These are phyloP conservation scores for Polypedilum vanderplanki DNA, from an alignment of 1,140 invertebrate species.

Conservation along the genomic window DNA sequence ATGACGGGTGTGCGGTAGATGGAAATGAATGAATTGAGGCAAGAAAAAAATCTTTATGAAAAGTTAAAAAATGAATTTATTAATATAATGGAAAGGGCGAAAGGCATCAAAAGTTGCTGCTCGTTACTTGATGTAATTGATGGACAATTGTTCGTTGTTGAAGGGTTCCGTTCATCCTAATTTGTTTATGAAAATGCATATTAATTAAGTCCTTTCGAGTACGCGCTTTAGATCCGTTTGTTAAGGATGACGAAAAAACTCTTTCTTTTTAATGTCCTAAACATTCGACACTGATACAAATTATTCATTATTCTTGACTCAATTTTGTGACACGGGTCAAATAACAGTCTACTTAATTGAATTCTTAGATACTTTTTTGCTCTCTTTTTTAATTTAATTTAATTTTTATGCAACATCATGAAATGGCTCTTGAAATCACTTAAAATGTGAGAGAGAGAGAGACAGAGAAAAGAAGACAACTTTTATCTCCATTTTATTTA, in stretches of 20 bases:
- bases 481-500: too few relatives aligned
- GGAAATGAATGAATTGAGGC: too few relatives aligned
- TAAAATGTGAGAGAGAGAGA: too few relatives aligned
- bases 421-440: background rate
- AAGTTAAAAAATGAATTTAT: background rate
- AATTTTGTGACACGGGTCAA: constrained; percentile 21
- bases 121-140: constrained; percentile 6
- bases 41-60: constrained; percentile 5
- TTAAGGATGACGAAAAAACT: background rate
- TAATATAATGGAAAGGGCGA: background rate
- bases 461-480: too few relatives aligned
- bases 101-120: background rate
- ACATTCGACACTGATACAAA: constrained; percentile 1
- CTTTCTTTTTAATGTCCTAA: background rate
- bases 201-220: constrained; percentile 14
- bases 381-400: background rate
- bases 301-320: constrained; percentile 20
- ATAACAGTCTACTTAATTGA: constrained; percentile 25
- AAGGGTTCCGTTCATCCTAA: background rate
- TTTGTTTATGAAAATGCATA: constrained; percentile 28
- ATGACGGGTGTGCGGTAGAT: too few relatives aligned
- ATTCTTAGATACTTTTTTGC: background rate
- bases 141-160: background rate
- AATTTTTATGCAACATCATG: constrained; percentile 9
- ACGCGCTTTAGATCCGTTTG: background rate